Conservation (phyloP, 2,888 invertebrate species). For the Ophion ventricosus region DNA sequence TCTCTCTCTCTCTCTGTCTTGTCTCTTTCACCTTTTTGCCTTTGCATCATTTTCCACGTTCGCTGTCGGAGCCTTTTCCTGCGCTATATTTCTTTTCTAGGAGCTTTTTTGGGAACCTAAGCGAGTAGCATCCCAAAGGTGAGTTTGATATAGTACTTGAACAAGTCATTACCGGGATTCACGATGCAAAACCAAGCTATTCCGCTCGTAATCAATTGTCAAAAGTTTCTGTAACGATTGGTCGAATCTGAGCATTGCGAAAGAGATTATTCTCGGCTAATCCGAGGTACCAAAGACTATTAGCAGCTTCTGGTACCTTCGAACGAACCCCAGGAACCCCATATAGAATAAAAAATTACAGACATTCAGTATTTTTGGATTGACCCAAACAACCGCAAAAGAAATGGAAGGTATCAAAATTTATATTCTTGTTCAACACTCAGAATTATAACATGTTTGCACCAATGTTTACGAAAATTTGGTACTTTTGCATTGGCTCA, state of each 20-base stretch:
- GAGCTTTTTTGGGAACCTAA: background rate
- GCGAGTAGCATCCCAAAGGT: background rate
- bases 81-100: background rate
- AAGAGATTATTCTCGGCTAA: too few species aligned
- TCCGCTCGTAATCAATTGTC: too few species aligned
- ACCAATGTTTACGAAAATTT: background rate
- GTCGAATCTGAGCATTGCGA: too few species aligned
- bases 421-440: too few species aligned
- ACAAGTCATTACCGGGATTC: too few species aligned
- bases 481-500: background rate
- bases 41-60: background rate
- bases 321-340: background rate
- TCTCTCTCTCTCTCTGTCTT: constrained; percentile 2
- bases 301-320: too few species aligned
- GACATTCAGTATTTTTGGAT: background rate
- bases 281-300: too few species aligned
- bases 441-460: background rate
- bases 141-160: background rate
- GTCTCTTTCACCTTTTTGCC: constrained; percentile 19
- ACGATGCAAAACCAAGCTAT: too few species aligned
- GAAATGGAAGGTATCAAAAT: background rate
- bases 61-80: background rate
- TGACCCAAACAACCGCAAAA: background rate
- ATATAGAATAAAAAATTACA: background rate
- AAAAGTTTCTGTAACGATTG: too few species aligned